phyloP scores from a whole-genome alignment of 2,113 vertebrate genomes.

The Sceloporus undulatus region DNA sequence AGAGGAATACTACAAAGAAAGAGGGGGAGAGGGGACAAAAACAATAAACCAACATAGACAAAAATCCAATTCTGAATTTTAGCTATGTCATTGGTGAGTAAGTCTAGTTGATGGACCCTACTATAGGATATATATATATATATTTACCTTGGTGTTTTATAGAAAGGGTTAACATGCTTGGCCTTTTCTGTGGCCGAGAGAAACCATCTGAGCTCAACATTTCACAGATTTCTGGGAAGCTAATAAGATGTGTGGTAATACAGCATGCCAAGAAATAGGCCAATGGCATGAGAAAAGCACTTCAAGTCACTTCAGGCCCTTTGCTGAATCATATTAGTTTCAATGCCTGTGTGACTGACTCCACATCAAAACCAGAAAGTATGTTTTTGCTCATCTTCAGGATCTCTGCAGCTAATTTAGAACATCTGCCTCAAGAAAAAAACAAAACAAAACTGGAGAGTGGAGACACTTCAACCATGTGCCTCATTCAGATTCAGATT shows the following conservation, averaged over 20 bases:
- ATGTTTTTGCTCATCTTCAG: slow-evolving; percentile 62
- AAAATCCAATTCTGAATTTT: neutral
- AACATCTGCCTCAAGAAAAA: slow-evolving; percentile 69
- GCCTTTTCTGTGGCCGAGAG: slow-evolving; percentile 47
- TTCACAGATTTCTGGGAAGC: slow-evolving; percentile 66
- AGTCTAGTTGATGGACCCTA: neutral
- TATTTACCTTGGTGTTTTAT: slow-evolving; percentile 47
- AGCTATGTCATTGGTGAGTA: neutral
- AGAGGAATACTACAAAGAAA: neutral
- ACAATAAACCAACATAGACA: neutral
- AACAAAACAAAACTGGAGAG: slow-evolving; percentile 64
- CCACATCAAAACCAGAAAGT: slow-evolving; percentile 58
- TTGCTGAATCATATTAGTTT: slow-evolving; percentile 69
- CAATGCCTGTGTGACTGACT: slow-evolving; percentile 61
- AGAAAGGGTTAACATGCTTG: slow-evolving; percentile 56
- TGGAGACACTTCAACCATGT: slow-evolving; percentile 55
- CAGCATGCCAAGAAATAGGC: slow-evolving; percentile 58
- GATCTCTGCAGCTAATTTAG: slow-evolving; percentile 72
- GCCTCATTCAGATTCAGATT: slow-evolving; percentile 51
- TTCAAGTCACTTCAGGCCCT: slow-evolving; percentile 59
- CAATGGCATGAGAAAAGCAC: slow-evolving; percentile 54
- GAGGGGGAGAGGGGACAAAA: neutral
- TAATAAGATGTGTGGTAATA: slow-evolving; percentile 47
- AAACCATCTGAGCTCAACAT: slow-evolving; percentile 62
- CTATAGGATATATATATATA: neutral